Evolutionary conservation across 2,797 vertebrate genomes (phyloP).

Genomic region (Saxicola maurus): DNA sequence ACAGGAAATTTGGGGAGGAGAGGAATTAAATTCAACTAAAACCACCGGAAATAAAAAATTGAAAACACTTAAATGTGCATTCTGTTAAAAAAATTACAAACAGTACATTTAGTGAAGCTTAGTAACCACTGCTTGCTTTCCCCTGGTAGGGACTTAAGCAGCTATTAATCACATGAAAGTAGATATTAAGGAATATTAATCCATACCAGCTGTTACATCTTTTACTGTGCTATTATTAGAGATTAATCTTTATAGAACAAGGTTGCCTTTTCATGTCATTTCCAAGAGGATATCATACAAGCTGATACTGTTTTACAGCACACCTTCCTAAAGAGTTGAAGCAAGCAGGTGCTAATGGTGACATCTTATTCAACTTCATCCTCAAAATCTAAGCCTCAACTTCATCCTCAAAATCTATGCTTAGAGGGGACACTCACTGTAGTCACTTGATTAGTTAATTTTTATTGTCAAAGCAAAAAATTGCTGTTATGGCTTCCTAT

Average conservation of each 20-base stretch:
- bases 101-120: conserved; percentile 25
- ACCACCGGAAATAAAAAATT: neutral
- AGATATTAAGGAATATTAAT: conserved; percentile 80
- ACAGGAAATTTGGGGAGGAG: neutral
- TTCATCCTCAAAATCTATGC: neutral
- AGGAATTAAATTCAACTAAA: neutral
- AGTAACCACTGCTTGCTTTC: conserved; percentile 29
- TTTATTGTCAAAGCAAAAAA: neutral
- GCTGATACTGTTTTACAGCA: neutral
- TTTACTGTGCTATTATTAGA: conserved; percentile 77
- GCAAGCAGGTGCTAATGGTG: neutral
- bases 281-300: conserved; percentile 32
- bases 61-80: neutral
- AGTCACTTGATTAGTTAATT: neutral
- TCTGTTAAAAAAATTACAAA: neutral
- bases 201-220: conserved; percentile 70
- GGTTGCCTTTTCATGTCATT: conserved; percentile 55
- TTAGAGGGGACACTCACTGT: neutral
- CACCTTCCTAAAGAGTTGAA: neutral
- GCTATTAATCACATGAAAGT: conserved; percentile 86
- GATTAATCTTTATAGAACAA: conserved; percentile 75
- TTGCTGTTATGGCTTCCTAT: neutral
- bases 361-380: neutral
- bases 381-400: neutral
- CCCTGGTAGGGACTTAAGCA: conserved; percentile 55